Percentiles rank a stretch among this genome's conserved stretches.
phyloP scores from a whole-genome alignment of 2,797 vertebrate species.

The Balearica regulorum region DNA sequence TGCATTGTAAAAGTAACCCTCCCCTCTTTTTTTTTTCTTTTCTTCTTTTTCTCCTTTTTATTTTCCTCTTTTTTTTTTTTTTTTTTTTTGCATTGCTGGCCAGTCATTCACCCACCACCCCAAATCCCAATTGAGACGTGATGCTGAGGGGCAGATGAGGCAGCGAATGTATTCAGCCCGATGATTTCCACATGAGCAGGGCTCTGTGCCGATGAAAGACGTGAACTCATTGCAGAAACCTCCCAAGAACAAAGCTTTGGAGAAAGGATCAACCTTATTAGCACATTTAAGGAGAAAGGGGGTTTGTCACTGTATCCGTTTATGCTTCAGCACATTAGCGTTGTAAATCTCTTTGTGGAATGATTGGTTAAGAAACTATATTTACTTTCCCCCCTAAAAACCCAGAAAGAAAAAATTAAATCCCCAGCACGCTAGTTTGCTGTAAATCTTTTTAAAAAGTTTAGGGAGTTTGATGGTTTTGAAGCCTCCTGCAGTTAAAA shows the following conservation, averaged over 20 bases:
- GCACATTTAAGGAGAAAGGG: conserved; percentile 54
- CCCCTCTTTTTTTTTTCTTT: too few species aligned
- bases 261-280: conserved; percentile 66
- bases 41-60: accelerated
- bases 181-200: conserved; percentile 62
- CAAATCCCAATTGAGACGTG: conserved; percentile 18
- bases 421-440: background rate
- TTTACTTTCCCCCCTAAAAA: conserved; percentile 3
- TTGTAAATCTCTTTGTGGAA: conserved; percentile 43
- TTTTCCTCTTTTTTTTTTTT: too few species aligned
- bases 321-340: conserved; percentile 35
- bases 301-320: conserved; percentile 65
- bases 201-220: conserved; percentile 19
- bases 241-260: conserved; percentile 43
- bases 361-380: conserved; percentile 19
- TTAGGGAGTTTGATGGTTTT: conserved; percentile 23
- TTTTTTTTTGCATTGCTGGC: background rate
- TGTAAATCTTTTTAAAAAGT: conserved; percentile 29
- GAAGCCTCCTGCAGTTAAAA: conserved; percentile 9
- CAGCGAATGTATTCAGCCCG: background rate
- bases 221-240: conserved; percentile 57
- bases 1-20: background rate
- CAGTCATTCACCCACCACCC: background rate
- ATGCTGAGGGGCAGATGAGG: conserved; percentile 22
- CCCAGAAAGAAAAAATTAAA: background rate